These are phyloP conservation scores for Mus minutoides DNA, from an alignment of 2,797 vertebrate genomes.

Conservation along the genomic window DNA sequence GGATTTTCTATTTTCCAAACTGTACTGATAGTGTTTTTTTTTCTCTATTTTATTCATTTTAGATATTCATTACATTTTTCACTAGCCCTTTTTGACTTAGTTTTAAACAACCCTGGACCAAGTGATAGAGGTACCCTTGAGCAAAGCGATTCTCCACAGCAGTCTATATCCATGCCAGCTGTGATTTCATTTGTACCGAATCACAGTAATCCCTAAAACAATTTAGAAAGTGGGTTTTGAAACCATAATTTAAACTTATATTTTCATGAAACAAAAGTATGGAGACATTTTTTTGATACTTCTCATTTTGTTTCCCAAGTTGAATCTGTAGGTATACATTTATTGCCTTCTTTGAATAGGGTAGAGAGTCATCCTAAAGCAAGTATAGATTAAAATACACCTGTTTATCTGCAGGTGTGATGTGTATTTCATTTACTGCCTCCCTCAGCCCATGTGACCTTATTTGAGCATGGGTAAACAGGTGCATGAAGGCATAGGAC, in stretches of 20 bases:
- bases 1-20: conserved; percentile 63
- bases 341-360: conserved; percentile 16
- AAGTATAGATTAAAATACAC: not conserved
- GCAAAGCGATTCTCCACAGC: conserved; percentile 76
- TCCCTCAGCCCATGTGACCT: not conserved
- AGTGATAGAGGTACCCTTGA: conserved; percentile 69
- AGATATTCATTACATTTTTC: conserved; percentile 65
- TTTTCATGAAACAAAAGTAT: conserved; percentile 63
- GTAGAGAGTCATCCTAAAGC: not conserved
- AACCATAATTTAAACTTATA: conserved; percentile 72
- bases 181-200: conserved; percentile 82
- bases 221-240: conserved; percentile 75
- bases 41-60: conserved; percentile 70
- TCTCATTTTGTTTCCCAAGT: conserved; percentile 64
- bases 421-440: not conserved
- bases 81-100: conserved; percentile 10
- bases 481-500: conserved; percentile 6
- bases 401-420: conserved; percentile 18
- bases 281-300: conserved; percentile 11
- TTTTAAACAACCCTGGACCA: conserved; percentile 72
- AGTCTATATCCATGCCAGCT: conserved; percentile 72
- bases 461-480: conserved; percentile 12
- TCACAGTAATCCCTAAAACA: conserved; percentile 80
- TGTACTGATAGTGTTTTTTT: conserved; percentile 60
- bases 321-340: conserved; percentile 18